These are phyloP conservation scores for Stenoptilia bipunctidactyla DNA, from an alignment of 2,888 invertebrate species.

Conservation along the genomic window DNA sequence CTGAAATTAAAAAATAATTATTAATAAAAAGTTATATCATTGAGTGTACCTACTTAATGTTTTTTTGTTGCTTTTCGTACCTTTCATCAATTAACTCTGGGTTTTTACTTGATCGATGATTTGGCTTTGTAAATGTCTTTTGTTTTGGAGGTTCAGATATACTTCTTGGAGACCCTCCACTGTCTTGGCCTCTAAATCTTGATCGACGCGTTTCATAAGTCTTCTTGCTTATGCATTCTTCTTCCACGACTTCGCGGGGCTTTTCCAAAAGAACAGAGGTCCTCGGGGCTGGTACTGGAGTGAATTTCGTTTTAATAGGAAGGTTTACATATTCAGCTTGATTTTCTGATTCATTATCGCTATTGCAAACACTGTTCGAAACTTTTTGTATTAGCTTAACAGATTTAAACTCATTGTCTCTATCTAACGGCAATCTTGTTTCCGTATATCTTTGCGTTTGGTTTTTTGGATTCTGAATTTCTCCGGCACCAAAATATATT, in stretches of 20 bases:
- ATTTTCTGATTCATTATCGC: constrained; percentile 57
- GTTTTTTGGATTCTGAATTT: constrained; percentile 8
- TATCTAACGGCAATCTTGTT: constrained; percentile 5
- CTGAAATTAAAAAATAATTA: too few relatives aligned
- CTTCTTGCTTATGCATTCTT: constrained; percentile 2
- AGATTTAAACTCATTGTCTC: constrained; percentile 45
- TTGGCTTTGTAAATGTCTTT: constrained; percentile 20
- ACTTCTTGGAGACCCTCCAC: constrained; percentile 24
- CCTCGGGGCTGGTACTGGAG: constrained; percentile 46
- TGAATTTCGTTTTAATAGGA: constrained; percentile 32
- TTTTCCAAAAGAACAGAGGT: constrained; percentile 8
- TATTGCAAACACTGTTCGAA: constrained; percentile 51
- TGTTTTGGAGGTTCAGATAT: constrained; percentile 47
- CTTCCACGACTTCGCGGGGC: constrained; percentile 4
- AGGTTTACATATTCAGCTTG: constrained; percentile 52
- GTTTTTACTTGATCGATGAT: constrained; percentile 8
- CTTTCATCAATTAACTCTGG: too few relatives aligned
- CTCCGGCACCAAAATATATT: constrained; percentile 65
- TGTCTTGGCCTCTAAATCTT: constrained; percentile 29
- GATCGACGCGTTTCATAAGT: constrained; percentile 26
- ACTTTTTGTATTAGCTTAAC: constrained; percentile 51
- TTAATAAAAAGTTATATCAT: too few relatives aligned
- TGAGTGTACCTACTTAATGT: too few relatives aligned
- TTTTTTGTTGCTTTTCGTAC: too few relatives aligned
- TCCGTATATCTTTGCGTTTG: constrained; percentile 19